Percentiles rank a stretch among this genome's conserved stretches.
These are phyloP conservation scores for Penaeus monodon DNA, from an alignment of 2,888 invertebrate genomes.

Conservation along the genomic window DNA sequence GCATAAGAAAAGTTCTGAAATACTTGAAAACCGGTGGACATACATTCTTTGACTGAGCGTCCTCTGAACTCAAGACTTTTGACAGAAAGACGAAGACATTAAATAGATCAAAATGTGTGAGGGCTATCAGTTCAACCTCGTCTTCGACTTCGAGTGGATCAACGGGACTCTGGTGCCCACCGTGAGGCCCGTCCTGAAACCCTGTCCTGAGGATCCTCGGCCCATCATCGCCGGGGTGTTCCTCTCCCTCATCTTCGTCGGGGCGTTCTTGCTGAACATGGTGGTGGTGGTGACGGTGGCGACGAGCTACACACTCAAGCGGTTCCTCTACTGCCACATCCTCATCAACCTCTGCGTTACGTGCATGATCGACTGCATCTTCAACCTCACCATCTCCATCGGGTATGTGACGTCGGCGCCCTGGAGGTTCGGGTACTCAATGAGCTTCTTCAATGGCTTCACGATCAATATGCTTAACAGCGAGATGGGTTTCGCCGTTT, in stretches of 20 bases:
- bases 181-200: conserved; percentile 8
- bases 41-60: too few relatives aligned
- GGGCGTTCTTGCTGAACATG: conserved; percentile 66
- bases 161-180: conserved; percentile 28
- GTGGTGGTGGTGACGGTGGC: conserved; percentile 66
- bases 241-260: conserved; percentile 65
- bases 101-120: conserved; percentile 28
- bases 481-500: conserved; percentile 65
- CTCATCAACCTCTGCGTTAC: conserved; percentile 64
- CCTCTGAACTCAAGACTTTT: too few relatives aligned
- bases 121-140: conserved; percentile 29
- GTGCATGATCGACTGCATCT: conserved; percentile 65
- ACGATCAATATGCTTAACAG: conserved; percentile 65
- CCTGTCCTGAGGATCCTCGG: conserved; percentile 47
- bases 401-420: conserved; percentile 59
- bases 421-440: conserved; percentile 65
- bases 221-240: conserved; percentile 65
- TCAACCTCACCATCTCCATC: conserved; percentile 66
- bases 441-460: conserved; percentile 66
- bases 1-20: too few relatives aligned
- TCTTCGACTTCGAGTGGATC: neutral
- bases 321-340: conserved; percentile 64
- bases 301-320: conserved; percentile 66
- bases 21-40: too few relatives aligned
- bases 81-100: too few relatives aligned